phyloP scores from a whole-genome alignment of 2,888 invertebrate species.

The Dicyrtoma fusca region DNA sequence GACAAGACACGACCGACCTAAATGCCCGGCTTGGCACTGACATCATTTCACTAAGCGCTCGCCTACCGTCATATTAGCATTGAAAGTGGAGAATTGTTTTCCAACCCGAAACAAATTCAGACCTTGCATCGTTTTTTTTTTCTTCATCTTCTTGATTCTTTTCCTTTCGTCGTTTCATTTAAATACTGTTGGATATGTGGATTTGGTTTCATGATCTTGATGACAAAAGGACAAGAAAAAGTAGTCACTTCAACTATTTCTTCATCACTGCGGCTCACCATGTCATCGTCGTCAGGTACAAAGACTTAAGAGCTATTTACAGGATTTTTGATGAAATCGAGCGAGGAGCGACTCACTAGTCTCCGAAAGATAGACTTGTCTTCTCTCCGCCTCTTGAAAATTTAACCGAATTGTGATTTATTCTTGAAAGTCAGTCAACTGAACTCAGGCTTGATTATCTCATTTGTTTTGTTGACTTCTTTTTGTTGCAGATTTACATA shows the following conservation, averaged over 20 bases:
- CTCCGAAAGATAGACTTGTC: no score
- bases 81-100: slow-evolving; percentile 20
- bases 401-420: slow-evolving; percentile 29
- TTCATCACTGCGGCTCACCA: background rate
- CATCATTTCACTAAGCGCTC: slow-evolving; percentile 20
- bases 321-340: no score
- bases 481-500: no score
- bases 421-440: no score
- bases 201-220: background rate
- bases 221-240: slow-evolving; percentile 12
- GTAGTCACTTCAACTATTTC: background rate
- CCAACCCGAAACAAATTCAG: slow-evolving; percentile 4
- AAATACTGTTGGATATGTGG: background rate
- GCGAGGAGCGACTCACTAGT: no score
- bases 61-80: slow-evolving; percentile 32
- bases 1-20: slow-evolving; percentile 1
- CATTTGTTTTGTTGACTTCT: no score
- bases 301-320: no score
- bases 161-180: slow-evolving; percentile 1
- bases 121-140: slow-evolving; percentile 31
- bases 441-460: no score
- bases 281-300: no score
- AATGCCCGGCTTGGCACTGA: slow-evolving; percentile 19
- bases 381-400: background rate
- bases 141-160: slow-evolving; percentile 11